phyloP scores from a whole-genome alignment of 2,113 vertebrate genomes.

The Coptodon bakossiorum region DNA sequence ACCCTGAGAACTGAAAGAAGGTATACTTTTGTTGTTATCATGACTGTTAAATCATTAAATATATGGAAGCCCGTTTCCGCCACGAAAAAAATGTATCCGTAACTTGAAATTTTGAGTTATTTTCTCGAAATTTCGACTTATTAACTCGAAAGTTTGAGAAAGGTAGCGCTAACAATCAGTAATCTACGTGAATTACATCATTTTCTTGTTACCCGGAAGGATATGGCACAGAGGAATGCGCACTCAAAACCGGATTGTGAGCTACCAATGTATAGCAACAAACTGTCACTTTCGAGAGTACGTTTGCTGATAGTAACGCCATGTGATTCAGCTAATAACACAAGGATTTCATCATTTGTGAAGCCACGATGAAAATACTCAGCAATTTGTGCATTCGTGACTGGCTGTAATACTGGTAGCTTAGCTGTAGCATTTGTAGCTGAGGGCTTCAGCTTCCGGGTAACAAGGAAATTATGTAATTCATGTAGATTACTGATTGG shows the following conservation, averaged over 20 bases:
- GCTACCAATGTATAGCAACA: not conserved
- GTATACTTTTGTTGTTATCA: not conserved
- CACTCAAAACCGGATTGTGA: not conserved
- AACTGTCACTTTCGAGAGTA: not conserved
- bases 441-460: not conserved
- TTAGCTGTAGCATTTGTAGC: not conserved
- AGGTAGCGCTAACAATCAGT: not conserved
- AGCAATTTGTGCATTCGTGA: not conserved
- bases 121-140: not conserved
- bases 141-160: not conserved
- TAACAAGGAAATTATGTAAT: not conserved
- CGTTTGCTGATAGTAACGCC: not conserved
- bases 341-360: not conserved
- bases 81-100: not conserved
- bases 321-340: not conserved
- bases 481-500: not conserved
- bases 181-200: not conserved
- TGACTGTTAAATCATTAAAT: not conserved
- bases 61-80: not conserved
- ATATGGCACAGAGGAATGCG: not conserved
- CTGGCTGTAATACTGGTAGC: rapidly evolving
- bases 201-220: not conserved
- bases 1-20: not conserved
- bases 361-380: rapidly evolving
- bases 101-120: not conserved